Percentiles rank a stretch among this genome's conserved stretches.
phyloP scores from a whole-genome alignment of 2,888 invertebrate genomes.

The Steromphala cineraria region DNA sequence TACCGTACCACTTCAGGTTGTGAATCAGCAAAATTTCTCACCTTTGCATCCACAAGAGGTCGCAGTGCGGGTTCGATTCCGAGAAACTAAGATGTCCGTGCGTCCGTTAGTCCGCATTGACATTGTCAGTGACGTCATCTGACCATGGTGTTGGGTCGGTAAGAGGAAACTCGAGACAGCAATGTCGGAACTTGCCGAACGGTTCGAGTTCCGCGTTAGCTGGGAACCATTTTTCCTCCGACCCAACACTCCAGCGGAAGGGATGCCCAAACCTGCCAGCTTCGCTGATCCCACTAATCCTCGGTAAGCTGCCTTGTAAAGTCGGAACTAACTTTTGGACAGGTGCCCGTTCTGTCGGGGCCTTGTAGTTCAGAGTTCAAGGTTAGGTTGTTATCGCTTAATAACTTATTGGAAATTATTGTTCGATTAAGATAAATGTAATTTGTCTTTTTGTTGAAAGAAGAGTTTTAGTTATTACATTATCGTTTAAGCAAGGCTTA shows the following conservation, averaged over 20 bases:
- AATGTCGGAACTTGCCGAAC: conserved; percentile 52
- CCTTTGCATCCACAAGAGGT: not conserved
- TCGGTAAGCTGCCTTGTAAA: conserved; percentile 37
- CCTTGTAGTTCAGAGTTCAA: no score
- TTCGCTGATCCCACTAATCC: conserved; percentile 54
- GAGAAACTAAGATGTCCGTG: conserved; percentile 28
- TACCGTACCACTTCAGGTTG: not conserved
- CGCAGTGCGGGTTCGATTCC: not conserved
- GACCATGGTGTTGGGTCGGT: conserved; percentile 74
- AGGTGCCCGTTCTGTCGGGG: no score
- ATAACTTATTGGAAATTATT: no score
- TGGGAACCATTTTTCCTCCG: conserved; percentile 71
- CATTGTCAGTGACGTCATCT: conserved; percentile 70
- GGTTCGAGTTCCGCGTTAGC: conserved; percentile 64
- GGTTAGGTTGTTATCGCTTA: no score
- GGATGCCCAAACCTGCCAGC: conserved; percentile 57
- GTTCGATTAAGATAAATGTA: no score
- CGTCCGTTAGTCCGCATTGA: conserved; percentile 57
- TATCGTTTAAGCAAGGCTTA: no score
- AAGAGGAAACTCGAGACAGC: conserved; percentile 70
- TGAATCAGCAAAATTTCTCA: not conserved
- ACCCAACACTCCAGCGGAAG: conserved; percentile 65
- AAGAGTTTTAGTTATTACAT: no score
- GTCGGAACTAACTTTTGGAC: no score
- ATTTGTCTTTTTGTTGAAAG: no score